Percentiles rank a stretch among this genome's conserved stretches.
phyloP scores from a whole-genome alignment of 1,140 invertebrate genomes.

The Triops cancriformis region DNA sequence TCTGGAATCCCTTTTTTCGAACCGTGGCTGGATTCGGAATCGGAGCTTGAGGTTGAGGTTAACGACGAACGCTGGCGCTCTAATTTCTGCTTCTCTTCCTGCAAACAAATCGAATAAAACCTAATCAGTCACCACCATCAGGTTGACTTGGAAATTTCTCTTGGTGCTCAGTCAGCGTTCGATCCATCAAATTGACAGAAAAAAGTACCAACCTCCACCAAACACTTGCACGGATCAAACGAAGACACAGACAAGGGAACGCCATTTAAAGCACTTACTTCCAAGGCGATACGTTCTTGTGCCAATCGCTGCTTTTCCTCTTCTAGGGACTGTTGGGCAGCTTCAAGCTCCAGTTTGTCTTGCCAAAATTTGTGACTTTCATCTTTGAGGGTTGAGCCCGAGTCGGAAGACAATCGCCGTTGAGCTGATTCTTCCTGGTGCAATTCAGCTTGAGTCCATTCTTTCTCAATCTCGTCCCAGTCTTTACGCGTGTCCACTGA shows the following conservation, averaged over 20 bases:
- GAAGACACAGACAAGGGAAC: not conserved
- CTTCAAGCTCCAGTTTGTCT: conserved; percentile 25
- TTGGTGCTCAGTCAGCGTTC: too few relatives aligned
- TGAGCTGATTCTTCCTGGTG: not conserved
- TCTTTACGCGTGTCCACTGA: conserved; percentile 18
- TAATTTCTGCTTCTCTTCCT: not conserved
- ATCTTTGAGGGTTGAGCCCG: conserved; percentile 30
- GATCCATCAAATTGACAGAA: too few relatives aligned
- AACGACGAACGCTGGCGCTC: conserved; percentile 19
- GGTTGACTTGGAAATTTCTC: too few relatives aligned
- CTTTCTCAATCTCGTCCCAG: conserved; percentile 25
- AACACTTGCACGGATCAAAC: not conserved
- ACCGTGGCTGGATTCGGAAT: not conserved
- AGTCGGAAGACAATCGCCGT: conserved; percentile 8
- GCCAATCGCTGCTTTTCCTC: conserved; percentile 20
- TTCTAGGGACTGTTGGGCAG: conserved; percentile 22
- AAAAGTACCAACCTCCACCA: too few relatives aligned
- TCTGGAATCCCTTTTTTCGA: not conserved
- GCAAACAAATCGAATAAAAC: too few relatives aligned
- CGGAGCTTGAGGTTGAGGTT: conserved; percentile 24
- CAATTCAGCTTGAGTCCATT: conserved; percentile 24
- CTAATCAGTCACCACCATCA: too few relatives aligned
- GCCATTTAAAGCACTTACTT: not conserved
- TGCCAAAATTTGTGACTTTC: conserved; percentile 35
- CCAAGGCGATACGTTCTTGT: conserved; percentile 7